Percentiles rank a stretch among this genome's conserved stretches.
Evolutionary conservation across 1,140 invertebrate genomes (phyloP).

Genomic region (Psilanteris sp.): DNA sequence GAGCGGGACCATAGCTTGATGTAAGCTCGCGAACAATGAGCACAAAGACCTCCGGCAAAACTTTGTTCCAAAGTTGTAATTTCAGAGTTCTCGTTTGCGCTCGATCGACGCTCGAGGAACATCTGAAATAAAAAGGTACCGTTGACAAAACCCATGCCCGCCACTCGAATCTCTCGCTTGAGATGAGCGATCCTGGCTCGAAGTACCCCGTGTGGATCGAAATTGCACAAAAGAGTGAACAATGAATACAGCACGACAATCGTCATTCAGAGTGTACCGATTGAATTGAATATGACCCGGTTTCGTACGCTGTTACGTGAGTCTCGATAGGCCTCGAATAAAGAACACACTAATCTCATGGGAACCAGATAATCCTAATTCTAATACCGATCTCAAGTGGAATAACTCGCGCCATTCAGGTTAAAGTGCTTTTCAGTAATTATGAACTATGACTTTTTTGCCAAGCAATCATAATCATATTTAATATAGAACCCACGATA

Average conservation of each 20-base stretch:
- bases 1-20: constrained; percentile 13
- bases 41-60: constrained; percentile 41
- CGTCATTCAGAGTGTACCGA: constrained; percentile 67
- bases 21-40: constrained; percentile 35
- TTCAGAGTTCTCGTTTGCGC: constrained; percentile 35
- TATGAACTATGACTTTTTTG: constrained; percentile 33
- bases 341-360: constrained; percentile 65
- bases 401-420: constrained; percentile 32
- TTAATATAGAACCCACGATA: constrained; percentile 23
- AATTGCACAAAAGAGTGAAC: constrained; percentile 70
- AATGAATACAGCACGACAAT: constrained; percentile 64
- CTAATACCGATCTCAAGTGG: constrained; percentile 67
- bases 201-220: constrained; percentile 61
- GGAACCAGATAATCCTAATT: constrained; percentile 73
- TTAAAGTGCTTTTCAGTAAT: constrained; percentile 33
- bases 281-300: constrained; percentile 71
- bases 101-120: constrained; percentile 58
- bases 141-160: constrained; percentile 66
- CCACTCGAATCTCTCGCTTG: constrained; percentile 57
- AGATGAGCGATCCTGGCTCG: constrained; percentile 41
- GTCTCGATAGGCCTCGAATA: constrained; percentile 63
- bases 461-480: constrained; percentile 11
- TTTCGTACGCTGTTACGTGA: constrained; percentile 59
- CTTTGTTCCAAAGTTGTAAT: constrained; percentile 51
- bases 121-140: constrained; percentile 61